Evolutionary conservation across 1,140 invertebrate genomes (phyloP), one percentile per base, ranked within the genome.

Genomic region (Drosophila subobscura): DNA sequence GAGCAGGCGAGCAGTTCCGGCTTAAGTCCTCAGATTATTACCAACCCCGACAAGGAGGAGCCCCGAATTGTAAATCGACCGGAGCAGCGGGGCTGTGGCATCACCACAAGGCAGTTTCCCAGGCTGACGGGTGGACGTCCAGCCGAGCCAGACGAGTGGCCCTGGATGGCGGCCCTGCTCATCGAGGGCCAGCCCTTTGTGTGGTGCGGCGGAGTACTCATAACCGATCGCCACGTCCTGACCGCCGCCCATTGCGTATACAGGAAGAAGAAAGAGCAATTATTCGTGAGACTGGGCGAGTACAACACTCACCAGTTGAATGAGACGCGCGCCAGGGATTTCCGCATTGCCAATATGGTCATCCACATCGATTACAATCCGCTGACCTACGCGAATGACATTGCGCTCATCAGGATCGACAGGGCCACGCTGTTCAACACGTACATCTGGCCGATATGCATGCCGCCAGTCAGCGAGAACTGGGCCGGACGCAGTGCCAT

Each of bases 361-460:
- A 91, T 93, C 10, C 96, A 97, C 83, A 91, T 93, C 46, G 92
- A 94, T 29, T 96, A 94, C 89, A 92, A 95, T 66, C 75, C 92
- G 0, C 79, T 93, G 5, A 95, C 93, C 7, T 96, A 96, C 88
- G 94, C 95, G 54, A 94, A 97, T 77, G 97, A 98, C 77, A 95
- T 97, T 51, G 95, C 96, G 0, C 93, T 97, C n/a, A 66, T 97
- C 20, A 95, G 95, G 81, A 92, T 97, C 4, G 92, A 94, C 41
- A 92, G 93, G 10, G 92, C 95, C 0, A 95, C 95, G 0, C 92
- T 93, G 2, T 97, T 96, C 83, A 95, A 95, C 68, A 94, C 93
- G 2, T 96, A 96, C 78, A 96, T 97, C 22, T 96, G 96, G 94
- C 96, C 96, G 0, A 94, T 97, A 45, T 98, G 97, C 89, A 92